Percentiles rank a stretch among this genome's conserved stretches.
Evolutionary conservation across 2,888 invertebrate genomes (phyloP).

Genomic region (Gnatocerus cornutus): DNA sequence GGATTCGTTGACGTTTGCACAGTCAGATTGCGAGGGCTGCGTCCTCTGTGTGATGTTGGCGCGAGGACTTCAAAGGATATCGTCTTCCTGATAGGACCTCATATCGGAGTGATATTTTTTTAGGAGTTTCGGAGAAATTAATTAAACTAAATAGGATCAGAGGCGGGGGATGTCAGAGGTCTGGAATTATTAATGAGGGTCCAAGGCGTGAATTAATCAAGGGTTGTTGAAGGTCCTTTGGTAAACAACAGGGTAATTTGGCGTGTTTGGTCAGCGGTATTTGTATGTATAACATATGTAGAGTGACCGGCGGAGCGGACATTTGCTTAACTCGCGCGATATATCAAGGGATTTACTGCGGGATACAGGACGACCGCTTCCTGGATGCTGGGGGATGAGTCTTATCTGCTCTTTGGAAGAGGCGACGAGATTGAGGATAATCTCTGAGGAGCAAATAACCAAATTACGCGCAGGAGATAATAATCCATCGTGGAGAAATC

Average conservation of each 20-base stretch:
- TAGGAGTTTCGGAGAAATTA: neutral
- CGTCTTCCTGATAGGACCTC: conserved; percentile 58
- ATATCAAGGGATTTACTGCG: conserved; percentile 69
- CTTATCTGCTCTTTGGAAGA: conserved; percentile 55
- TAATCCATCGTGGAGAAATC: too few relatives aligned
- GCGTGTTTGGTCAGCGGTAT: conserved; percentile 64
- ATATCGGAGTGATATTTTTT: conserved; percentile 12
- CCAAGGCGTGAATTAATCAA: conserved; percentile 57
- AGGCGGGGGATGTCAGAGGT: neutral
- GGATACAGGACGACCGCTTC: conserved; percentile 56
- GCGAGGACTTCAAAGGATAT: conserved; percentile 66
- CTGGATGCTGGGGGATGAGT: conserved; percentile 55
- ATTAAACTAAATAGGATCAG: neutral
- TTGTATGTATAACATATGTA: conserved; percentile 70
- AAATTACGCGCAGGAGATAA: conserved; percentile 1
- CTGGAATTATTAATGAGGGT: conserved; percentile 56
- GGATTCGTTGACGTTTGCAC: conserved; percentile 71
- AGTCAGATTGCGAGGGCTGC: conserved; percentile 61
- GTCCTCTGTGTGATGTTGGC: conserved; percentile 52
- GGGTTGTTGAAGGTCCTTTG: conserved; percentile 24
- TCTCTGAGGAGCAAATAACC: conserved; percentile 38
- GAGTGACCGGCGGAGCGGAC: conserved; percentile 68
- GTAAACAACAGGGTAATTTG: conserved; percentile 57
- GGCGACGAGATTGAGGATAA: conserved; percentile 41
- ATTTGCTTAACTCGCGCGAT: conserved; percentile 69